A percentile compares a stretch with the other conserved stretches of the same genome.
Evolutionary conservation across 2,797 vertebrate species (phyloP).

Genomic region (Phalanger gymnotis): DNA sequence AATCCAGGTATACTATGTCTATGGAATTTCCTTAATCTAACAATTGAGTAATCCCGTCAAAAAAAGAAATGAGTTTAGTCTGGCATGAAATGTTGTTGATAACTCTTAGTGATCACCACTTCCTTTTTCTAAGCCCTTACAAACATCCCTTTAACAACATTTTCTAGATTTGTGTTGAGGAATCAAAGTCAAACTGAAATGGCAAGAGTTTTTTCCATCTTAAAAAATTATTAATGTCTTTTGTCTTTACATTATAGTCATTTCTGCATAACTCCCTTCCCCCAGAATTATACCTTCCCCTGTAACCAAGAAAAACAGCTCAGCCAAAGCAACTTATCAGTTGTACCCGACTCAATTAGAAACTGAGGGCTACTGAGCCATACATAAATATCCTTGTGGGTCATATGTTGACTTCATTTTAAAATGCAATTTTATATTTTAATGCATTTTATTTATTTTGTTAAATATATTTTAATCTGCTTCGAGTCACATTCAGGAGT

Average conservation of each 20-base stretch:
- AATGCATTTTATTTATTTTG: neutral
- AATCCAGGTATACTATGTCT: neutral
- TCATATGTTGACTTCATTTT: neutral
- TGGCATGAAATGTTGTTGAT: neutral
- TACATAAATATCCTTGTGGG: neutral
- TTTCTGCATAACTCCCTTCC: neutral
- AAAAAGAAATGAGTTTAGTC: neutral
- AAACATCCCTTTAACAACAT: neutral
- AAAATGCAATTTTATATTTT: neutral
- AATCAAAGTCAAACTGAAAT: neutral
- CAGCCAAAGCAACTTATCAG: neutral
- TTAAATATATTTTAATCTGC: neutral
- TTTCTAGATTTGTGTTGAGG: neutral
- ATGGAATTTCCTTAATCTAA: neutral
- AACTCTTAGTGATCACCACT: neutral
- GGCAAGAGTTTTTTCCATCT: neutral
- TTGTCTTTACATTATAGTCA: neutral
- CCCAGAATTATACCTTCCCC: too few relatives aligned
- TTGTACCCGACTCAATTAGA: neutral
- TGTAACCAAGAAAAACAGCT: too few relatives aligned
- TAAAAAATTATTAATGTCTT: neutral
- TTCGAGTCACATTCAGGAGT: neutral
- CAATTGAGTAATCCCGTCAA: neutral
- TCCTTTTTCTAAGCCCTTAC: neutral
- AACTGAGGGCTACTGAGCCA: neutral